Base-by-base conservation (phyloP, 2,113 vertebrate genomes). In the Scolopax mira region DNA sequence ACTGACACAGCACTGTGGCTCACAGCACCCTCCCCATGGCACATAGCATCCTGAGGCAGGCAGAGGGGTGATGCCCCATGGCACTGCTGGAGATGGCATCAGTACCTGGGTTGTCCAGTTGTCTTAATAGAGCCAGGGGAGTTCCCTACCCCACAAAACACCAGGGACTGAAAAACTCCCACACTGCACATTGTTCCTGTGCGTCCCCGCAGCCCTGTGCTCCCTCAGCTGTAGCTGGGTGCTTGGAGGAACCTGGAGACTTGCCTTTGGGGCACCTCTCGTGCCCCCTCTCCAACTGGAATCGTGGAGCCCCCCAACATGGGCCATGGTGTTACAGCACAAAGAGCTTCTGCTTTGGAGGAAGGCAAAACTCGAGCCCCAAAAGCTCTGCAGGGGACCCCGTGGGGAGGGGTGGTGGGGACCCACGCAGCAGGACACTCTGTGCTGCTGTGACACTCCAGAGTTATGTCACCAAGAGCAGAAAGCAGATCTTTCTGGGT, bases 11-110 rank as follows among this genome's bases (percentile, higher is more conserved):
- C 11, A 6, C 44, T 6, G 6, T 7, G 5, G 54, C n/a, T n/a
- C n/a, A n/a, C n/a, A n/a, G n/a, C 79, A 86, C 39, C 3, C 10
- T 82, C 42, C 37, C 12, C 37, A 11, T 1, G 0, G 71, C 80
- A 83, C 4, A 2, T 13, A 44, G 51, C n/a, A n/a, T 0, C 3
- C 1, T 33, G 44, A 58, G 31, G 42, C 3, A 7, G 41, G 24
- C 30, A 66, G 60, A 19, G 61, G n/a, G 3, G 10, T 0, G 1
- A 46, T n/a, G 37, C 10, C 28, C 46, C 1, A 0, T 1, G 3
- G 22, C 28, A 28, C 67, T 62, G 27, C 77, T 7, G 3, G 62
- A 77, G 17, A 9, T 25, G 22, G 22, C 15, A 11, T 7, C 13
- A 7, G 67, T 54, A 41, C 39, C 42, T 3, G 4, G 30, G 1